These are phyloP conservation scores for Oncopeltus fasciatus DNA, from an alignment of 1,140 invertebrate species.

Conservation along the genomic window DNA sequence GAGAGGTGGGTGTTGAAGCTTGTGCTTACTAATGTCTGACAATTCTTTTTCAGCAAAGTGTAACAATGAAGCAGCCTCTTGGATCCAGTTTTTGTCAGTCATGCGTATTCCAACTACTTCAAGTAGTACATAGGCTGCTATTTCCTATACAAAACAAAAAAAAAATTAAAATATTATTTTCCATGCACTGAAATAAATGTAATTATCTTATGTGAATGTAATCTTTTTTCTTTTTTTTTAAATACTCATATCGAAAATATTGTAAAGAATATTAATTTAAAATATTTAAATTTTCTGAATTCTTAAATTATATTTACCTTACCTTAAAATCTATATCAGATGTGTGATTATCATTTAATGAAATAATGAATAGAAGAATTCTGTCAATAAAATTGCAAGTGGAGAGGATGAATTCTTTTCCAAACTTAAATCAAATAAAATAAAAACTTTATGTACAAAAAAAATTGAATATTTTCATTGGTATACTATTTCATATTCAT, in stretches of 20 bases:
- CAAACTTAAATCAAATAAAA: background rate
- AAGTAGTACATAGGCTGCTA: background rate
- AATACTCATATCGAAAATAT: too few species aligned
- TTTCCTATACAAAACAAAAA: background rate
- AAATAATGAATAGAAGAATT: background rate
- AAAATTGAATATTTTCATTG: too few species aligned
- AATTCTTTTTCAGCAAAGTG: background rate
- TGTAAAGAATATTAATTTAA: too few species aligned
- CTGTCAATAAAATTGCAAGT: background rate
- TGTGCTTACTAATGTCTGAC: background rate
- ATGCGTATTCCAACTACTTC: background rate
- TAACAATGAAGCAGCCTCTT: background rate
- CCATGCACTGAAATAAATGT: too few species aligned
- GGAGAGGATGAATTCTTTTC: background rate
- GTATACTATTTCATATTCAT: too few species aligned
- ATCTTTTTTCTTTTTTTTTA: too few species aligned
- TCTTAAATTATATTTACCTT: too few species aligned
- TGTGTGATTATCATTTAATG: background rate
- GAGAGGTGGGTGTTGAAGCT: background rate
- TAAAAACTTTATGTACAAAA: background rate
- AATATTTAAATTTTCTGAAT: too few species aligned
- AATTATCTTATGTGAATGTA: too few species aligned
- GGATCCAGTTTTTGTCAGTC: background rate
- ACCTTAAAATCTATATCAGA: background rate
- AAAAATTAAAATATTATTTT: background rate